Percentiles rank a stretch among this genome's conserved stretches.
Evolutionary conservation across 2,888 invertebrate genomes (phyloP).

Genomic region (Zeuzera pyrina): DNA sequence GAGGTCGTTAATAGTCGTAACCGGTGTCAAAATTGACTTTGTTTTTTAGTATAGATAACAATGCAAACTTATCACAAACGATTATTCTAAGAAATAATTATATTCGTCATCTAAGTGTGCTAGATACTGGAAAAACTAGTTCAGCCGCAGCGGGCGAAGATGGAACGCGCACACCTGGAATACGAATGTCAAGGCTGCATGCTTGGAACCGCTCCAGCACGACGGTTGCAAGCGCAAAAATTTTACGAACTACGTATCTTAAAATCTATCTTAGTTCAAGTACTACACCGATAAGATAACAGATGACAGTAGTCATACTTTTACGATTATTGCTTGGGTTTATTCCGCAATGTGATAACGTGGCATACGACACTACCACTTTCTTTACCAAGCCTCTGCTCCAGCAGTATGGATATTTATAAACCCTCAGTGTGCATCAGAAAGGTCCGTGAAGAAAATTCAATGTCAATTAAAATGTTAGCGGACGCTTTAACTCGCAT

Average conservation of each 20-base stretch:
- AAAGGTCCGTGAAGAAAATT: constrained; percentile 25
- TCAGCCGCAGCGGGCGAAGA: constrained; percentile 24
- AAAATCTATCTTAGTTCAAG: not conserved
- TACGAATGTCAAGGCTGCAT: constrained; percentile 65
- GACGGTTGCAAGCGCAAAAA: constrained; percentile 7
- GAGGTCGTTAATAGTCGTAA: no score
- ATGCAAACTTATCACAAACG: no score
- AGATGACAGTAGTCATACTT: not conserved
- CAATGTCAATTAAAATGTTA: constrained; percentile 42
- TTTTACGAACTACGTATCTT: not conserved
- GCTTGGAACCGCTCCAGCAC: constrained; percentile 60
- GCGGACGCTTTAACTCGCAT: constrained; percentile 39
- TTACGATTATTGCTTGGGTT: constrained; percentile 4
- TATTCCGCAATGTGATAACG: constrained; percentile 13
- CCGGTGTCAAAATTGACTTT: no score
- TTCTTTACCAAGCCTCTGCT: no score
- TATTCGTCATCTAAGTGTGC: no score
- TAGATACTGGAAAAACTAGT: constrained; percentile 38
- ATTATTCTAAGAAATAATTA: no score
- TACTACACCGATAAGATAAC: not conserved
- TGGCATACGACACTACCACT: not conserved
- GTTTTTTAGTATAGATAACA: no score
- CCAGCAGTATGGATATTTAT: no score
- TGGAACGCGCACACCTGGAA: constrained; percentile 52
- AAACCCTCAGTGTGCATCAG: constrained; percentile 11